Percentiles rank a stretch among this genome's conserved stretches.
phyloP scores from a whole-genome alignment of 2,113 vertebrate genomes.

The Myiozetetes cayanensis region DNA sequence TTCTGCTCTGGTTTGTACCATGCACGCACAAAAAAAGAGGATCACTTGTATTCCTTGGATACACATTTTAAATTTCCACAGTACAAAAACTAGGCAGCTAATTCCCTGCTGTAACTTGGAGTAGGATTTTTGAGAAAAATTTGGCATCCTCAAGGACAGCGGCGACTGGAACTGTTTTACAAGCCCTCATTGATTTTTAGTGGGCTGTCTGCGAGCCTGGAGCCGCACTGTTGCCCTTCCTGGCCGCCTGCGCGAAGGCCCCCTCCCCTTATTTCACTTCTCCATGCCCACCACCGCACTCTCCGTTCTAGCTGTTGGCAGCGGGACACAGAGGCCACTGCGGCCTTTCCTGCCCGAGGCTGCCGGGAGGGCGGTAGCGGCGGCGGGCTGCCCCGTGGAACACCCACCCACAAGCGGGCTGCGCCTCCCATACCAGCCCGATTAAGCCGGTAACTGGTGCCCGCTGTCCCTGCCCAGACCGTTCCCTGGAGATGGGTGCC shows the following conservation, averaged over 20 bases:
- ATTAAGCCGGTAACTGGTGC: accelerated
- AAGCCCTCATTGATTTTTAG: not conserved
- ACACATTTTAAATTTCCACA: not conserved
- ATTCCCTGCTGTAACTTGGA: too few relatives aligned
- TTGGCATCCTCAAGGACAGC: not conserved
- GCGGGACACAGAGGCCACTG: not conserved
- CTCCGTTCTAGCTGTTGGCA: not conserved
- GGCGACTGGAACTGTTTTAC: too few relatives aligned
- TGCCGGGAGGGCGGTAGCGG: not conserved
- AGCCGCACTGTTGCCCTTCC: not conserved
- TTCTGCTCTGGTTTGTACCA: not conserved
- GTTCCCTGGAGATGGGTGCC: not conserved
- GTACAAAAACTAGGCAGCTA: not conserved
- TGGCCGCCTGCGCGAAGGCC: too few relatives aligned
- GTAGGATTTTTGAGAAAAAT: not conserved
- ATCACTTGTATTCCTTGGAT: not conserved
- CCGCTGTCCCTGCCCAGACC: not conserved
- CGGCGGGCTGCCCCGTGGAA: not conserved
- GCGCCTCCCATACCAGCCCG: not conserved
- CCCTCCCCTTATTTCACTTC: not conserved
- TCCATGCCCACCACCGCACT: accelerated
- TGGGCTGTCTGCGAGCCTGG: not conserved
- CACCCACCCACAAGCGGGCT: not conserved
- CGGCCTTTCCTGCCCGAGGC: too few relatives aligned
- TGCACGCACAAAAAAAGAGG: accelerated